Evolutionary conservation across 2,888 invertebrate genomes (phyloP), one percentile per base, ranked within the genome.

Genomic region (Colostygia pectinataria): DNA sequence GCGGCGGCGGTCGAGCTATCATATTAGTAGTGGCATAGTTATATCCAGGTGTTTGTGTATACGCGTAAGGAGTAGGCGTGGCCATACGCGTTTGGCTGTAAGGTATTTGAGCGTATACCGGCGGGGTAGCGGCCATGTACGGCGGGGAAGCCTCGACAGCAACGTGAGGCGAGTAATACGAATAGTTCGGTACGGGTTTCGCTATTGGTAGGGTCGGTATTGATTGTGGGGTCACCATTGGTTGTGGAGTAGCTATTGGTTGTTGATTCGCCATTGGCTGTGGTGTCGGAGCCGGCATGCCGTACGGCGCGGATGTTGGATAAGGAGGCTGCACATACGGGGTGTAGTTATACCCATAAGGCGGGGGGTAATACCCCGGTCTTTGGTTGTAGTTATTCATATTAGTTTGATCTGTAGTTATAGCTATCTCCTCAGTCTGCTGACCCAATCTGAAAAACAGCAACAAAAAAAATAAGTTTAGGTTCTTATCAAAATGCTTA

Each of bases 351-450:
- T 80, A 83, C 12, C 59, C 62, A 57, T 79, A 84, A 13, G 68
- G 74, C 0, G 80, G 68, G 34, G 72, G 67, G 59, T 82, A 83
- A 1, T 77, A 82, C 25, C 83, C 80, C 14, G 86, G 84, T 23
- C 78, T 59, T 39, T 79, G 85, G 52, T 88, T 87, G 62, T 81
- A 83, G 50, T 87, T 87, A 58, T 79, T 87, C 89, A 89, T 89
- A 51, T 74, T 76, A 39, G 74, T 66, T 8, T 74, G 54, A 46
- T 72, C 86, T 38, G 75, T 67, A 46, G 59, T 79, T 36, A 83
- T 36, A 42, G 80, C 65, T 28, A 83, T 52, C 39, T 89, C 89
- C 58, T 90, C 89, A n/a, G 87, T 76, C 66, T 88, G 83, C 55
- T 79, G 81, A 27, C 80, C 80, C 61, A 87, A 77, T 62, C 91